Percentiles rank a stretch among this genome's conserved stretches.
phyloP scores from a whole-genome alignment of 2,888 invertebrate genomes.

The Eupeodes luniger region DNA sequence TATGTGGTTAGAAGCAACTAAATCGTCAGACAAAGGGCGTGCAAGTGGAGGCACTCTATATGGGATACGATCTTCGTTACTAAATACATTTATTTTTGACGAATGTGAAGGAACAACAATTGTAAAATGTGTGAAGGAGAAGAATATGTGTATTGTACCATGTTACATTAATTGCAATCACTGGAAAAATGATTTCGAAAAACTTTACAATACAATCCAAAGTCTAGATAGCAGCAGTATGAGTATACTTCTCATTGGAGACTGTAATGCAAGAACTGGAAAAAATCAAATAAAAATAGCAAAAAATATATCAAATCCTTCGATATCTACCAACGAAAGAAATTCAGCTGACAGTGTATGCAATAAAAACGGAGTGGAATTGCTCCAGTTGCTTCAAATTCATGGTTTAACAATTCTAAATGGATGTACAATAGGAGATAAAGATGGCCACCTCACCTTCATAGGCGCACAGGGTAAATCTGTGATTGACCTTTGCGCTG shows the following conservation, averaged over 20 bases:
- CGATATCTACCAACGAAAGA: background rate
- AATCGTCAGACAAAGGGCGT: too few relatives aligned
- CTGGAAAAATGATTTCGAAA: too few relatives aligned
- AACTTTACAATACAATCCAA: too few relatives aligned
- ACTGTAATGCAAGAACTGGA: slow-evolving; percentile 7
- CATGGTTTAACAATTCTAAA: too few relatives aligned
- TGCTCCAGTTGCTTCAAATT: too few relatives aligned
- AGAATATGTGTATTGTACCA: slow-evolving; percentile 23
- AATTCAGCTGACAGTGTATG: background rate
- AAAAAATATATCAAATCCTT: slow-evolving; percentile 4
- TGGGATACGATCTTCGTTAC: too few relatives aligned
- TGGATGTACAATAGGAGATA: too few relatives aligned
- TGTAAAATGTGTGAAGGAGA: slow-evolving; percentile 7
- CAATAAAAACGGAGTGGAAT: slow-evolving; percentile 15
- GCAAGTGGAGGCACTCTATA: too few relatives aligned
- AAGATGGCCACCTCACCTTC: background rate
- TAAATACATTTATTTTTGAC: too few relatives aligned
- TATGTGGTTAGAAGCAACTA: too few relatives aligned
- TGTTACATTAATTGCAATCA: slow-evolving; percentile 18
- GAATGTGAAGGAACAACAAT: slow-evolving; percentile 18
- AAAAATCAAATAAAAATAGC: too few relatives aligned
- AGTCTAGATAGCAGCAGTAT: background rate
- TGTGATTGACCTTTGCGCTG: too few relatives aligned
- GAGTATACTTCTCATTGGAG: slow-evolving; percentile 6
- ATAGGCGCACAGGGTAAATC: slow-evolving; percentile 11